These are phyloP conservation scores for Lagria hirta DNA, from an alignment of 2,888 invertebrate genomes.

Conservation along the genomic window DNA sequence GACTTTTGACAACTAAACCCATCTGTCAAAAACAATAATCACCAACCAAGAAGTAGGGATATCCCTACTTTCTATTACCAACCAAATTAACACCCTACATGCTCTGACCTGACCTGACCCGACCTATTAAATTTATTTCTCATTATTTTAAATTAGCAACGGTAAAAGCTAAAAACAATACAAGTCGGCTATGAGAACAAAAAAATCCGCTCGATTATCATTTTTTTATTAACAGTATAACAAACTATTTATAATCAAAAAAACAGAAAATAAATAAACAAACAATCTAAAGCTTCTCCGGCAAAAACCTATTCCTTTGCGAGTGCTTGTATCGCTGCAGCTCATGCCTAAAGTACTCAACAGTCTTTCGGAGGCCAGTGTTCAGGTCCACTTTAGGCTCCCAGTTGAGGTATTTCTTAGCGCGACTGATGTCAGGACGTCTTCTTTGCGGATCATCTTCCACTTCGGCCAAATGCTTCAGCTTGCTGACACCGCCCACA, in stretches of 20 bases:
- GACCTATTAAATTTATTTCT: too few species aligned
- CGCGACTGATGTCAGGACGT: constrained; percentile 90
- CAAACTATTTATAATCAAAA: not conserved
- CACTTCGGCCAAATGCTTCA: constrained; percentile 81
- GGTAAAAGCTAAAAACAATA: too few species aligned
- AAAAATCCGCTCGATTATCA: too few species aligned
- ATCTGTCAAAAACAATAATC: too few species aligned
- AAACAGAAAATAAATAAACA: constrained; percentile 13
- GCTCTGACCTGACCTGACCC: too few species aligned
- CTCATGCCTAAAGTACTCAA: constrained; percentile 92
- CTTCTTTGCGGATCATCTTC: constrained; percentile 96
- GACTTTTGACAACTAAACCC: too few species aligned
- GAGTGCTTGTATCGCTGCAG: constrained; percentile 65
- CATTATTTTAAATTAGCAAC: too few species aligned
- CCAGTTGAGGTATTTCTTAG: constrained; percentile 85
- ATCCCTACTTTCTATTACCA: too few species aligned
- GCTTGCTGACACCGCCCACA: constrained; percentile 82
- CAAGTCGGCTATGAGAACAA: too few species aligned
- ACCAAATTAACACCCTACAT: too few species aligned
- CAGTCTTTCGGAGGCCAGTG: constrained; percentile 87
- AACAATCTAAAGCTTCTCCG: constrained; percentile 27
- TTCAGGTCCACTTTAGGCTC: constrained; percentile 85
- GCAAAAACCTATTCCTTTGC: constrained; percentile 55
- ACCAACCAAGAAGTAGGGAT: too few species aligned
- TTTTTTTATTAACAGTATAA: not conserved